Conservation (phyloP, 2,113 vertebrate genomes). For the Oncorhynchus clarkii region DNA sequence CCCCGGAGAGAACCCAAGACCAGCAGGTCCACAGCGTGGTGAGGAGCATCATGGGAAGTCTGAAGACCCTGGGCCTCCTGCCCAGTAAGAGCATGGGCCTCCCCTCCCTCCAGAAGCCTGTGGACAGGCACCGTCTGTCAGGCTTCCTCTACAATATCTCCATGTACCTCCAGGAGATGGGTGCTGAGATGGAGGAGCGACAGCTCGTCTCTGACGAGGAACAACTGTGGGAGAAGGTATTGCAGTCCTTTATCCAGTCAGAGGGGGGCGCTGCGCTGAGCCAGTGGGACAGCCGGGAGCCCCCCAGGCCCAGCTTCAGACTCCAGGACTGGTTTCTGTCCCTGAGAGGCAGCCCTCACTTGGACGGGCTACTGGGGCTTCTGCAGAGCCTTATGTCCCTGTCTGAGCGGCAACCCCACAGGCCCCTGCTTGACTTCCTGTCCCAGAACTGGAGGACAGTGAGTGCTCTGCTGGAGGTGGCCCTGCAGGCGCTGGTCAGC, state of each 20-base stretch:
- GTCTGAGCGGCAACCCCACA: constrained; percentile 73
- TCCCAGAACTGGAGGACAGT: constrained; percentile 84
- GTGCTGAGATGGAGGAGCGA: constrained; percentile 67
- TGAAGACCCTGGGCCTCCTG: constrained; percentile 70
- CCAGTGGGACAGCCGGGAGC: constrained; percentile 66
- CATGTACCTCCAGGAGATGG: constrained; percentile 80
- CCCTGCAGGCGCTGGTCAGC: constrained; percentile 78
- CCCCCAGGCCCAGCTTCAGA: constrained; percentile 75
- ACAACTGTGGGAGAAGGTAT: constrained; percentile 74
- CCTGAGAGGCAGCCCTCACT: constrained; percentile 82
- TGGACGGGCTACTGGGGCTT: constrained; percentile 79
- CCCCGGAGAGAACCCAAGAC: constrained; percentile 44
- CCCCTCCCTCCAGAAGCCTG: constrained; percentile 59
- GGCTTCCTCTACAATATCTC: constrained; percentile 86
- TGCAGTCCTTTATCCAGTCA: constrained; percentile 72
- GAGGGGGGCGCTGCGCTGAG: constrained; percentile 57
- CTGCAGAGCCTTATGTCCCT: constrained; percentile 77
- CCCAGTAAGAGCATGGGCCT: constrained; percentile 53
- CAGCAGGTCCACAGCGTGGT: constrained; percentile 60
- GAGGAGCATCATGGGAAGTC: constrained; percentile 67
- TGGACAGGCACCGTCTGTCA: constrained; percentile 73
- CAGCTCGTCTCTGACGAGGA: constrained; percentile 50
- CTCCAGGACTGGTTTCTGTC: constrained; percentile 83
- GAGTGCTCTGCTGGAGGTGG: constrained; percentile 76
- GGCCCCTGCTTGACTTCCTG: constrained; percentile 72